phyloP scores from a whole-genome alignment of 2,797 vertebrate species.

The Chromis chromis region DNA sequence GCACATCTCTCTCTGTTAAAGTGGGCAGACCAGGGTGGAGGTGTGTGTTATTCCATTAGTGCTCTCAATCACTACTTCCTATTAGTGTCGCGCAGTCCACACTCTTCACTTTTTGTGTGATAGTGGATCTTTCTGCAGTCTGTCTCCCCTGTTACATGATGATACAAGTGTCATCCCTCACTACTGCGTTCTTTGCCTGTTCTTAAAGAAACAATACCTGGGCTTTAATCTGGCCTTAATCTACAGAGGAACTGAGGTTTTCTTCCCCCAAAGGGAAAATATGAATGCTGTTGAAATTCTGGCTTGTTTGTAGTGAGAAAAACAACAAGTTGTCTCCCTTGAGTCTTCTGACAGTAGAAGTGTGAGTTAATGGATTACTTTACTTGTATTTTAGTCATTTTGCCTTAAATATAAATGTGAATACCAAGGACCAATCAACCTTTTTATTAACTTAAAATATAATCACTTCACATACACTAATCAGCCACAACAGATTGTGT shows the following conservation, averaged over 20 bases:
- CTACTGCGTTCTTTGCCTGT: background rate
- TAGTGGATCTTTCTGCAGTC: constrained; percentile 5
- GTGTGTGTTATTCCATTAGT: constrained; percentile 75
- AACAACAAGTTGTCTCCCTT: background rate
- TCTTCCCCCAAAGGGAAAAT: background rate
- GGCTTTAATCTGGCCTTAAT: constrained; percentile 6
- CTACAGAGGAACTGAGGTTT: constrained; percentile 7
- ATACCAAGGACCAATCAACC: background rate
- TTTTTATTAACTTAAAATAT: too few relatives aligned
- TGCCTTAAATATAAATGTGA: constrained; percentile 9
- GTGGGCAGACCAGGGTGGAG: constrained; percentile 38
- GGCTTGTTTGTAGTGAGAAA: background rate
- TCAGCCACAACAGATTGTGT: too few relatives aligned
- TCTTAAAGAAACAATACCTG: constrained; percentile 12
- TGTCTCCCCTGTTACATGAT: constrained; percentile 25
- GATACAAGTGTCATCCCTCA: constrained; percentile 13
- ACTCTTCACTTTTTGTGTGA: constrained; percentile 15
- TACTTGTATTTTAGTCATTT: constrained; percentile 8
- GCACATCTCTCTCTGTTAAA: constrained; percentile 41
- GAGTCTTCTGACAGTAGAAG: constrained; percentile 16
- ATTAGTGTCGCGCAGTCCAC: constrained; percentile 54
- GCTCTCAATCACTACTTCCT: constrained; percentile 51
- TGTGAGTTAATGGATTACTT: constrained; percentile 17
- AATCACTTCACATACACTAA: too few relatives aligned
- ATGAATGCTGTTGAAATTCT: constrained; percentile 8